Conservation (phyloP, 2,888 invertebrate species). For the Noctua janthe region DNA sequence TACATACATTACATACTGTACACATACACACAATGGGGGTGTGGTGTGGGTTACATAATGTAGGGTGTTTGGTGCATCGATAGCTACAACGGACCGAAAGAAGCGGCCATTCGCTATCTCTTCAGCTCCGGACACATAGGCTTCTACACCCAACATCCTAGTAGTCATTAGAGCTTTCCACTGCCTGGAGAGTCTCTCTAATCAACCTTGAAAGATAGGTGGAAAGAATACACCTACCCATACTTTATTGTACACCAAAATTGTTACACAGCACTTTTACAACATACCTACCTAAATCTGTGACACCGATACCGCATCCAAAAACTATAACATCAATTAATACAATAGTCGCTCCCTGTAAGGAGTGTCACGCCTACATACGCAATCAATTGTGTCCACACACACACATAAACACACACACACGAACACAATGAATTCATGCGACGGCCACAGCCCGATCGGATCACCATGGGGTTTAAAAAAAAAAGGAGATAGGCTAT, state of each 20-base stretch:
- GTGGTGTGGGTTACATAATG: no score
- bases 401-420: conserved; percentile 43
- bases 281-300: neutral
- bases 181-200: neutral
- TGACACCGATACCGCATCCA: conserved; percentile 68
- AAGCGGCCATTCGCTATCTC: no score
- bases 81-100: no score
- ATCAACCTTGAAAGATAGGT: neutral
- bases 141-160: neutral
- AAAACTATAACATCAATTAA: conserved; percentile 63
- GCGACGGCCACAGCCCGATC: conserved; percentile 56
- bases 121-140: no score
- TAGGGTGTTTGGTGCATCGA: no score
- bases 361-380: conserved; percentile 74
- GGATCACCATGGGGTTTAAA: conserved; percentile 56
- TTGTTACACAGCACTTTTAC: neutral
- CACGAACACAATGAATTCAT: conserved; percentile 50
- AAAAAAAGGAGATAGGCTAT: conserved; percentile 34
- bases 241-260: neutral
- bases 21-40: no score
- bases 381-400: conserved; percentile 75
- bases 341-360: conserved; percentile 63
- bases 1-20: no score
- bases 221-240: neutral
- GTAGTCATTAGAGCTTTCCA: neutral